Evolutionary conservation across 1,140 invertebrate genomes (phyloP).

Genomic region (Melanaphis sacchari): DNA sequence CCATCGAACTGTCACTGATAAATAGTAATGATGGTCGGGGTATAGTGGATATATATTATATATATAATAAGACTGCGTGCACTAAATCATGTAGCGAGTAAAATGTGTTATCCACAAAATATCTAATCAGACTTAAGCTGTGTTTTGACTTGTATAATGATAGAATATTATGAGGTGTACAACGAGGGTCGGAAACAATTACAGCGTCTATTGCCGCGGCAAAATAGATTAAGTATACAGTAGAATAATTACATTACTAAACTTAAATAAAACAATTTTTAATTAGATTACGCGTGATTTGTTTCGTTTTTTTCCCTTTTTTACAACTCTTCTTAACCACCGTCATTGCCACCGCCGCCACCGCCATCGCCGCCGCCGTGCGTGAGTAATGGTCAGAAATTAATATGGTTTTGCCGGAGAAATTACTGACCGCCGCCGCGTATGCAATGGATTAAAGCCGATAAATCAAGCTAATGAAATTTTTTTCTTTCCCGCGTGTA

Average conservation of each 20-base stretch:
- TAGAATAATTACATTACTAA: neutral
- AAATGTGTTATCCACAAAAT: neutral
- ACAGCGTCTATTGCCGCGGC: neutral
- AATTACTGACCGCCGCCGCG: constrained; percentile 31
- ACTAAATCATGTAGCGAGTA: neutral
- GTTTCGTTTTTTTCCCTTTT: neutral
- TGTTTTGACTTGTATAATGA: neutral
- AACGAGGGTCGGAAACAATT: neutral
- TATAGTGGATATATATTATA: neutral
- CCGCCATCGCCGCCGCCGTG: neutral
- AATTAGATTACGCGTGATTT: constrained; percentile 34
- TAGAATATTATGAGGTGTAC: neutral
- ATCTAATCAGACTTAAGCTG: neutral
- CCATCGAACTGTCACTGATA: neutral
- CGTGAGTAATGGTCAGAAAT: constrained; percentile 22
- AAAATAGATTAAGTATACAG: too few species aligned
- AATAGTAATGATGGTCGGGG: neutral
- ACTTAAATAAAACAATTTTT: constrained; percentile 36
- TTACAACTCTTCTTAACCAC: neutral
- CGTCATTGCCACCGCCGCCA: neutral
- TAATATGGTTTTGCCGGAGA: constrained; percentile 15
- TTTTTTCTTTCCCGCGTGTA: neutral
- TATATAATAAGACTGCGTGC: too few species aligned
- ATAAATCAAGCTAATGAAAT: constrained; percentile 50
- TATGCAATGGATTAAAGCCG: constrained; percentile 39